Conservation (phyloP, 2,888 invertebrate genomes). For the Campoplex capitator region DNA sequence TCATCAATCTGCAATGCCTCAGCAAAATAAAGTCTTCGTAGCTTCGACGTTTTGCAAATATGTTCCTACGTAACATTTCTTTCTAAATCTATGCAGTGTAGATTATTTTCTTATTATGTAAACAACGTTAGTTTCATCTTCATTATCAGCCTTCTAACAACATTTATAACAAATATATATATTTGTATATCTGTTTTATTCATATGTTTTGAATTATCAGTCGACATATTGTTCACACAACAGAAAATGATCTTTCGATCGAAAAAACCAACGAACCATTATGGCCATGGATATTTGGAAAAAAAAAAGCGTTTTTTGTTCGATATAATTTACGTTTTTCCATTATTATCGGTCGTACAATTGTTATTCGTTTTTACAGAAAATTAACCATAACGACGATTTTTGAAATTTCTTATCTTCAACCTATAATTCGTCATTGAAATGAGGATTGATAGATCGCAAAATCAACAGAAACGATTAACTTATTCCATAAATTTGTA, state of each 20-base stretch:
- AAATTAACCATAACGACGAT: neutral
- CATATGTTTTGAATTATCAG: slow-evolving; percentile 50
- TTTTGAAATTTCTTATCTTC: neutral
- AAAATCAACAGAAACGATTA: neutral
- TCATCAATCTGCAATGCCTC: slow-evolving; percentile 10
- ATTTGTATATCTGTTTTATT: slow-evolving; percentile 54
- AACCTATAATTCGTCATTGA: neutral
- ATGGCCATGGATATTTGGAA: neutral
- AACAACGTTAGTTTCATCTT: slow-evolving; percentile 51
- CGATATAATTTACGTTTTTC: neutral
- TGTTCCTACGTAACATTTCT: slow-evolving; percentile 32
- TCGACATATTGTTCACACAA: slow-evolving; percentile 56
- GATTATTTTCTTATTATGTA: slow-evolving; percentile 9
- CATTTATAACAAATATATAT: slow-evolving; percentile 67
- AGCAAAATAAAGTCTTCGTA: slow-evolving; percentile 17
- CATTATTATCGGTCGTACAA: neutral
- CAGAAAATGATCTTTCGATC: slow-evolving; percentile 41
- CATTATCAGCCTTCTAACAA: slow-evolving; percentile 56
- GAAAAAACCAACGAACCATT: neutral
- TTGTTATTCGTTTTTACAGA: neutral
- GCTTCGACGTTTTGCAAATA: slow-evolving; percentile 11
- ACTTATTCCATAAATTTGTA: neutral
- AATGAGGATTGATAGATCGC: neutral
- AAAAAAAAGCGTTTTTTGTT: neutral
- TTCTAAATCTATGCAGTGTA: slow-evolving; percentile 9